Conservation (phyloP, 2,888 invertebrate species). For the Ectemnius cavifrons region DNA sequence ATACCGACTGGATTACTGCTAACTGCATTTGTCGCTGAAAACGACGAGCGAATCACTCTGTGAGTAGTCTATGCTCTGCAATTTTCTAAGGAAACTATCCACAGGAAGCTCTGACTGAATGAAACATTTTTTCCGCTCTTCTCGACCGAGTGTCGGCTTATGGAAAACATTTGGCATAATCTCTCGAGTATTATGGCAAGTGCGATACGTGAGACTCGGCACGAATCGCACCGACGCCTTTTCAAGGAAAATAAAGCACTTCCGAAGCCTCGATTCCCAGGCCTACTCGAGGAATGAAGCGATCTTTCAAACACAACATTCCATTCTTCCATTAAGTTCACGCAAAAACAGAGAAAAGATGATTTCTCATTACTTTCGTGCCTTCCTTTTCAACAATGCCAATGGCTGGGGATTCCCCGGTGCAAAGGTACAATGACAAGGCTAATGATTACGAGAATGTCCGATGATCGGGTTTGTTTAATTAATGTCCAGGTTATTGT, state of each 20-base stretch:
- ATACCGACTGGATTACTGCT: slow-evolving; percentile 9
- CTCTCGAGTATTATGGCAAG: slow-evolving; percentile 6
- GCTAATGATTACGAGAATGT: too few relatives aligned
- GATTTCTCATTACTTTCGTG: too few relatives aligned
- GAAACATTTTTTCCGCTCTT: background rate
- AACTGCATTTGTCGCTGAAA: slow-evolving; percentile 7
- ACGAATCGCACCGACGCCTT: background rate
- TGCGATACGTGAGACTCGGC: slow-evolving; percentile 2
- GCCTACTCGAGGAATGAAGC: too few relatives aligned
- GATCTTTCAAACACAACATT: too few relatives aligned
- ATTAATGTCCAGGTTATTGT: background rate
- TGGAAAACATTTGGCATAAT: background rate
- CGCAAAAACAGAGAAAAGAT: too few relatives aligned
- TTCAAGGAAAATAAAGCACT: too few relatives aligned
- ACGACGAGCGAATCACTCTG: background rate
- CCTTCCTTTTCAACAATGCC: too few relatives aligned
- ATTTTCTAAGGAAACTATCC: background rate
- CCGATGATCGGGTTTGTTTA: too few relatives aligned
- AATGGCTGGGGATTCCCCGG: too few relatives aligned
- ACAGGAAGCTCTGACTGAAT: background rate
- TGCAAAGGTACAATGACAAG: too few relatives aligned
- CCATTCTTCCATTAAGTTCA: too few relatives aligned
- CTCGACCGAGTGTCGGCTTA: background rate
- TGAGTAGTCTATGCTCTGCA: background rate
- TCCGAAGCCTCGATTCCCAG: too few relatives aligned